These are phyloP conservation scores for Ceyx melanurus DNA, from an alignment of 2,113 vertebrate genomes.

Conservation along the genomic window DNA sequence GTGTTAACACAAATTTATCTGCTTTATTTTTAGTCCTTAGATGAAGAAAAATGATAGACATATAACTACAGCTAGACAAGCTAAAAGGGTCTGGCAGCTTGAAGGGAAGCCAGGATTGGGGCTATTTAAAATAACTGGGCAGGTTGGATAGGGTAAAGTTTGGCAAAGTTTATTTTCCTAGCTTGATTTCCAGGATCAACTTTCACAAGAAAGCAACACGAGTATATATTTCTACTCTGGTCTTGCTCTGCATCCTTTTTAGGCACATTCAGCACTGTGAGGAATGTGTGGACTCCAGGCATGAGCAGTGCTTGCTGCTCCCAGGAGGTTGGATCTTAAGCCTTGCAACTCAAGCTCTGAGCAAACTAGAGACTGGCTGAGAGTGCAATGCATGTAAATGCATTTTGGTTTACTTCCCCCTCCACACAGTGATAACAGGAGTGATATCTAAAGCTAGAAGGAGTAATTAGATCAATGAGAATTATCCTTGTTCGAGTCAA, in stretches of 20 bases:
- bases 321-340: not conserved
- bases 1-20: not conserved
- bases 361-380: not conserved
- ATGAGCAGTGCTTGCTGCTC: not conserved
- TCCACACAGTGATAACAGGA: not conserved
- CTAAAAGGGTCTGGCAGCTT: not conserved
- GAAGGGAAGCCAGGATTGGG: not conserved
- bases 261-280: slow-evolving; percentile 10
- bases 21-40: not conserved
- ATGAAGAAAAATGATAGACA: slow-evolving; percentile 8
- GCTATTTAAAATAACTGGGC: not conserved
- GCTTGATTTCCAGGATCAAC: slow-evolving; percentile 5
- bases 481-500: not conserved
- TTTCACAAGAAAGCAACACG: not conserved
- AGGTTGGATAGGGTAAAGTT: not conserved
- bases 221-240: slow-evolving; percentile 10
- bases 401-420: not conserved
- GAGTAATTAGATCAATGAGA: not conserved
- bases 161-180: slow-evolving; percentile 43
- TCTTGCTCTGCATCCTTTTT: slow-evolving; percentile 61
- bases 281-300: slow-evolving; percentile 44
- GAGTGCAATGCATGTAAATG: not conserved
- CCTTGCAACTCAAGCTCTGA: not conserved
- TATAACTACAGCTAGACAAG: not conserved
- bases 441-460: not conserved